Evolutionary conservation across 2,113 vertebrate species (phyloP).

Genomic region (Corythornis vintsioides): DNA sequence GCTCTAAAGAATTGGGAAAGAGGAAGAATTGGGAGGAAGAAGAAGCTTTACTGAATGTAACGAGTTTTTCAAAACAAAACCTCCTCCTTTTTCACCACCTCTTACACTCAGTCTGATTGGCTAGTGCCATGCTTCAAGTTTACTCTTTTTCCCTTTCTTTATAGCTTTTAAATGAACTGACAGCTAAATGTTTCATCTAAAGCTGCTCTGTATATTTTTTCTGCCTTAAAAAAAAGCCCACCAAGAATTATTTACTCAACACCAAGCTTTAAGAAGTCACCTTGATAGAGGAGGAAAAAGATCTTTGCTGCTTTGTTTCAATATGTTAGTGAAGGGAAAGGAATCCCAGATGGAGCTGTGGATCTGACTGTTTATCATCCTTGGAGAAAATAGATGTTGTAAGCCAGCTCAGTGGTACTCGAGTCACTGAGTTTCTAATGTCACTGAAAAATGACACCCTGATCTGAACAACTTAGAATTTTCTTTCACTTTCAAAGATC

Average conservation of each 20-base stretch:
- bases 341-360: not conserved
- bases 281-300: not conserved
- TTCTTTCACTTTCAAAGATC: not conserved
- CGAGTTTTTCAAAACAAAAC: conserved; percentile 1
- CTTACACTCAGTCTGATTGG: not conserved
- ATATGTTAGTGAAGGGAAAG: not conserved
- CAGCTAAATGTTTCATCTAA: not conserved
- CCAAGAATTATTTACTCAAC: not conserved
- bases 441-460: not conserved
- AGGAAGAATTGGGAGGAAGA: conserved; percentile 10
- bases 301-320: not conserved
- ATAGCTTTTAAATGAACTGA: not conserved
- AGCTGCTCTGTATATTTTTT: conserved; percentile 14
- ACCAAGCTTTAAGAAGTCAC: not conserved
- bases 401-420: not conserved
- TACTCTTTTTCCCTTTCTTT: not conserved
- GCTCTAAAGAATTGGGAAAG: not conserved
- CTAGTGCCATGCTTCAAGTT: not conserved
- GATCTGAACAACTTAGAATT: not conserved
- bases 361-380: not conserved
- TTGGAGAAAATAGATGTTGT: not conserved
- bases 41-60: not conserved
- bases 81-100: not conserved
- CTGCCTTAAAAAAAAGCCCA: not conserved
- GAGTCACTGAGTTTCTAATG: not conserved